These are phyloP conservation scores for Corvus hawaiiensis DNA, from an alignment of 2,113 vertebrate species.

Conservation along the genomic window DNA sequence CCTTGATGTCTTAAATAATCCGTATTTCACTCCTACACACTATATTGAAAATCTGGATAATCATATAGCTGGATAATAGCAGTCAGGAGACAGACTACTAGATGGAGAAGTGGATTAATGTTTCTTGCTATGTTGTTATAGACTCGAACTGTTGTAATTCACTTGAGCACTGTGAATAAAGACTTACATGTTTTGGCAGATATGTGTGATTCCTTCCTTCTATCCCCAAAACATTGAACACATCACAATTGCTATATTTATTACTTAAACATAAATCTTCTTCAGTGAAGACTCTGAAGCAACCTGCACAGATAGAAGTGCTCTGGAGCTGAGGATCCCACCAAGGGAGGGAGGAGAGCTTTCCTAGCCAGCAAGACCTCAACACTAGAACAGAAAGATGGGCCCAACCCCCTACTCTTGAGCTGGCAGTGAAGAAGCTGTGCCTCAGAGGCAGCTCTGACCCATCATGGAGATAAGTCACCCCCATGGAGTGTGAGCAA, in stretches of 20 bases:
- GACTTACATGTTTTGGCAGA: background rate
- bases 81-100: background rate
- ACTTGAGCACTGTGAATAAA: background rate
- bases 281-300: background rate
- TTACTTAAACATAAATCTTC: background rate
- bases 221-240: accelerated
- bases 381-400: background rate
- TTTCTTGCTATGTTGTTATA: background rate
- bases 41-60: background rate
- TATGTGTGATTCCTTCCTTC: background rate
- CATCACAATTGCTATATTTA: background rate
- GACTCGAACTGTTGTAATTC: background rate
- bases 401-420: accelerated
- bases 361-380: background rate
- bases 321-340: background rate
- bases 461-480: background rate
- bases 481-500: accelerated
- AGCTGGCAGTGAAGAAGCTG: background rate
- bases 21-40: background rate
- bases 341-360: background rate
- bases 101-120: background rate
- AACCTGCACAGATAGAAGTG: background rate
- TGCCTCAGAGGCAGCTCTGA: background rate
- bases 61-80: background rate
- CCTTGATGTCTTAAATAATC: background rate